Evolutionary conservation across 2,113 vertebrate species (phyloP).

Genomic region (Sminthopsis crassicaudata): DNA sequence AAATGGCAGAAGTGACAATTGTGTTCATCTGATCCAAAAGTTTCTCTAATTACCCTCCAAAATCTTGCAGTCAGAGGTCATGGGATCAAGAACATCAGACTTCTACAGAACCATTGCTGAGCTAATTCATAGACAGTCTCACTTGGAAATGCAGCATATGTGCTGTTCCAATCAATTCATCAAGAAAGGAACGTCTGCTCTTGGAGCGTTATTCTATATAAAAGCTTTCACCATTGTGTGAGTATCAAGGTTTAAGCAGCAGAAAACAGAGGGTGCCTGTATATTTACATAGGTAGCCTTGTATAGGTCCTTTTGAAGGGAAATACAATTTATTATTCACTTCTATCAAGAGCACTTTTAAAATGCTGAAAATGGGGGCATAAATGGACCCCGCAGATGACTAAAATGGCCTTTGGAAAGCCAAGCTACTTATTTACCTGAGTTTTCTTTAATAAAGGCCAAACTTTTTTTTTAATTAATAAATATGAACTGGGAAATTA

Average conservation of each 20-base stretch:
- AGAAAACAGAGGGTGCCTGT: constrained; percentile 75
- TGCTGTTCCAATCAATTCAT: constrained; percentile 56
- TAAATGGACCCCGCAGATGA: constrained; percentile 68
- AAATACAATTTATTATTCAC: constrained; percentile 66
- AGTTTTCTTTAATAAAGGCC: constrained; percentile 77
- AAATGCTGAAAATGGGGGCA: constrained; percentile 68
- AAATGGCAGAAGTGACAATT: neutral
- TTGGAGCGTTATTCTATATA: constrained; percentile 37
- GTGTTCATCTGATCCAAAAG: neutral
- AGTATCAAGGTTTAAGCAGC: constrained; percentile 57
- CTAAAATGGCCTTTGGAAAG: constrained; percentile 79
- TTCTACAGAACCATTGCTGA: neutral
- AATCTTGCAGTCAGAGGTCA: neutral
- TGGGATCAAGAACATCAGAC: neutral
- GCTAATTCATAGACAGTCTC: neutral
- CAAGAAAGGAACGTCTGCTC: constrained; percentile 54
- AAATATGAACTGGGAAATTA: constrained; percentile 48
- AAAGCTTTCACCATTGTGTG: constrained; percentile 33
- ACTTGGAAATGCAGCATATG: constrained; percentile 48
- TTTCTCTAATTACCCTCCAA: neutral
- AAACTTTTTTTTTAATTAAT: constrained; percentile 56
- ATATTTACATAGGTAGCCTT: constrained; percentile 64
- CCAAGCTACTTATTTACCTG: constrained; percentile 83
- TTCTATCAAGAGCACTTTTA: constrained; percentile 76
- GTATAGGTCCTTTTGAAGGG: constrained; percentile 66